Evolutionary conservation across 2,797 vertebrate genomes (phyloP), one percentile per base, ranked within the genome.

Genomic region (Platalea minor): DNA sequence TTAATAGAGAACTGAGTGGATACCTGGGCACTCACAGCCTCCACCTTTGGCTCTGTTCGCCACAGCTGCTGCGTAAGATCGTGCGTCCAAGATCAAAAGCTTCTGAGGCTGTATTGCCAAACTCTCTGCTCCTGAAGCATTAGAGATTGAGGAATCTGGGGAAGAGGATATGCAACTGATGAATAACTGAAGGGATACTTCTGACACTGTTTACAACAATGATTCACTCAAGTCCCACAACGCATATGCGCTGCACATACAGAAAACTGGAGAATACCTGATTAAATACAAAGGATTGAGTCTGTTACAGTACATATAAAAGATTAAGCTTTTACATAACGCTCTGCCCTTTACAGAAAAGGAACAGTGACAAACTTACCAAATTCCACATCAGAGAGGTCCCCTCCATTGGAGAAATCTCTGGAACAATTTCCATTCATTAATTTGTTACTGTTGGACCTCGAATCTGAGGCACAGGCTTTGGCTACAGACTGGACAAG

Each of bases 11-110:
- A 18, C 18, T 1, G 12, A 63, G 83, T 37, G 64, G 56, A 14
- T 95, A 99, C 99, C 99, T 98, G 99, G 99, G 92, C 99, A 99
- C 96, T 99, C 99, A 28, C 99, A 99, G 94, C 99, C 99, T 73
- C 99, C 99, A 11, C 99, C 99, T 96, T 99, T 99, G 96, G 99
- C 99, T 96, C 99, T 97, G 98, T 99, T 99, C 4, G 99, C 99
- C 77, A 99, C 99, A 2, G 99, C 99, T 8, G 99, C 99, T 28
- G 99, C 99, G 3, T 99, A 99, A 9, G 99, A 99, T 23, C 99
- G 97, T 2, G 99, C 99, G 1, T 99, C 99, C 94, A 99, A 97
- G 96, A 99, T 99, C 90, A 99, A 95, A 78, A 99, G 98, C 95
- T 99, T 99, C 96, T 98, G 99, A 12, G 99, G 99, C 85, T 99